phyloP scores from a whole-genome alignment of 2,888 invertebrate species.

The Troides helena region DNA sequence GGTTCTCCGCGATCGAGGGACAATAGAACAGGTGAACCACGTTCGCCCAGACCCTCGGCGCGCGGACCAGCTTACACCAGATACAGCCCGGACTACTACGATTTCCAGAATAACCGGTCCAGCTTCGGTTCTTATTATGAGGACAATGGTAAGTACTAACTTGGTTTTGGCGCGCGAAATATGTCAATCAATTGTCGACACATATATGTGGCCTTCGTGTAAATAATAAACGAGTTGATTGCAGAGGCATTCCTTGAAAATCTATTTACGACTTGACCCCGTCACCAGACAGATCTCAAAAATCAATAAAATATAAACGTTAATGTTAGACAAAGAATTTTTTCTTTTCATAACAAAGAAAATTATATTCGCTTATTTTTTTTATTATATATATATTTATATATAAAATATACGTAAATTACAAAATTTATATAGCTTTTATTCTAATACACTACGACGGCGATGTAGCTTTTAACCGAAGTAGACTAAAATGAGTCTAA shows the following conservation, averaged over 20 bases:
- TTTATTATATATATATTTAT: too few species aligned
- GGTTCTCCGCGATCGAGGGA: not conserved
- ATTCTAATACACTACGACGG: too few species aligned
- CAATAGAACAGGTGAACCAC: not conserved
- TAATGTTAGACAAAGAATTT: too few species aligned
- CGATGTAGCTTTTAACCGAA: too few species aligned
- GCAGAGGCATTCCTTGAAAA: not conserved
- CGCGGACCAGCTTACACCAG: not conserved
- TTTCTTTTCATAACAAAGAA: too few species aligned
- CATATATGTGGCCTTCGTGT: not conserved
- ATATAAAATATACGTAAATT: too few species aligned
- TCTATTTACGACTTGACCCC: too few species aligned
- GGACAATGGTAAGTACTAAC: constrained; percentile 1
- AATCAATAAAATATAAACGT: too few species aligned
- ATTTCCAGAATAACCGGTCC: not conserved
- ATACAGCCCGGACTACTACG: not conserved
- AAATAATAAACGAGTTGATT: not conserved
- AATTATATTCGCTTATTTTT: too few species aligned
- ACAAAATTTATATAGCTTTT: too few species aligned
- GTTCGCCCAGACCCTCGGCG: not conserved
- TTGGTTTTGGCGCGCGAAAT: not conserved
- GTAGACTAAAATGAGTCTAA: too few species aligned
- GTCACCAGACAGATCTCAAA: too few species aligned
- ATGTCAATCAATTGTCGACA: not conserved
- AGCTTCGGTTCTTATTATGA: not conserved